Base-by-base conservation (phyloP, 92 coral and sea anemone species). In the Micromussa lordhowensis region DNA sequence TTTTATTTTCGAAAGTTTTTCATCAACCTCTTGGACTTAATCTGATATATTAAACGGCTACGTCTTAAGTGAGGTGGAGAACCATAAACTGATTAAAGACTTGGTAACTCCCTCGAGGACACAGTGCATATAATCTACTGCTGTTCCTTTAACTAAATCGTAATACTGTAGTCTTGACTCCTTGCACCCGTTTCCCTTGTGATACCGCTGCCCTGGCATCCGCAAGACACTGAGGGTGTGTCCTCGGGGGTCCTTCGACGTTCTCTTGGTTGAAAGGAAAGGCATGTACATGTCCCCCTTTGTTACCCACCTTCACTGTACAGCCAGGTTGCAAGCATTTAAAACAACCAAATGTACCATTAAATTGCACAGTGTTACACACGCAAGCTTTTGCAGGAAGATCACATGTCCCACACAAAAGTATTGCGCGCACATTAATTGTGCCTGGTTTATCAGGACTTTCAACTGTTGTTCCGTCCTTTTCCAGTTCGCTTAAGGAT, bases 371-470 rank as follows among this genome's bases (percentile, higher is more conserved):
- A n/a, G n/a, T n/a, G n/a, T n/a, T n/a, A n/a, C n/a, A n/a, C n/a
- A n/a, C n/a, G n/a, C n/a, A n/a, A n/a, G n/a, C n/a, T n/a, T n/a
- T n/a, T n/a, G n/a, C n/a, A n/a, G n/a, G n/a, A n/a, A n/a, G n/a
- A 92, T 94, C 96, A 87, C 87, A 94, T 61, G 94, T 82, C 11
- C 96, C 96, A 80, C 75, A 83, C 15, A 94, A 71, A 26, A 94
- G 38, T 31, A 94, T 30, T 8, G 85, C 89, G 12, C 57, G 17
- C 29, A 81, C 75, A n/a, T 49, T 70, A 0, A 81, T n/a, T 24
- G n/a, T n/a, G n/a, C n/a, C n/a, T n/a, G n/a, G n/a, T n/a, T n/a
- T n/a, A n/a, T n/a, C n/a, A n/a, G n/a, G n/a, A n/a, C n/a, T n/a
- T n/a, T n/a, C n/a, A n/a, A n/a, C n/a, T n/a, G n/a, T n/a, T n/a